Conservation (phyloP, 2,888 invertebrate genomes). For the Tupiocoris notatus region DNA sequence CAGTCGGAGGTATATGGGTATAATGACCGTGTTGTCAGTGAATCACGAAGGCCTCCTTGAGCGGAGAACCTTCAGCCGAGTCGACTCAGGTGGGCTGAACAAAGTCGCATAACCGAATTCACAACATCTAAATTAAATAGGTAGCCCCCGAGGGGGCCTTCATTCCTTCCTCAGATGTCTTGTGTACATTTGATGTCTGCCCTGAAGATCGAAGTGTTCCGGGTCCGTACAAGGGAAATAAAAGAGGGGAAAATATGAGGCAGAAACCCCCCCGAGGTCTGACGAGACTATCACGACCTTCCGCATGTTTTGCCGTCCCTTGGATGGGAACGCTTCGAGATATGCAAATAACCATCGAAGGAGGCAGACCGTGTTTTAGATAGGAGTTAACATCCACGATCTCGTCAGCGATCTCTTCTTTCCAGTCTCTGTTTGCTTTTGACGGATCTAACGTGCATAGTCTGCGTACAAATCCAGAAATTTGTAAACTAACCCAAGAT, state of each 20-base stretch:
- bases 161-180: not conserved
- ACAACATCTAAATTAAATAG: not conserved
- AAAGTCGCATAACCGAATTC: not conserved
- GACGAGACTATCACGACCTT: constrained; percentile 15
- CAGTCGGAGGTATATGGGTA: not conserved
- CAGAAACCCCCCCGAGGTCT: constrained; percentile 19
- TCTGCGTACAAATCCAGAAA: not conserved
- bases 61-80: no score
- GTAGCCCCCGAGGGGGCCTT: not conserved
- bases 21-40: not conserved
- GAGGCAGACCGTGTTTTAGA: constrained; percentile 28
- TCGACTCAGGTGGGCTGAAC: not conserved
- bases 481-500: no score
- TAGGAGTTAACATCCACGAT: constrained; percentile 35
- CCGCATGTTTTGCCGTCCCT: constrained; percentile 10
- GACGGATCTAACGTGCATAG: not conserved
- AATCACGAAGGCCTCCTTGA: not conserved
- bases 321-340: constrained; percentile 10
- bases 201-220: not conserved
- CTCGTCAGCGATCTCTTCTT: constrained; percentile 17
- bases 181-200: not conserved
- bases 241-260: not conserved
- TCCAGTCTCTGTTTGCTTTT: constrained; percentile 23
- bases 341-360: constrained; percentile 19
- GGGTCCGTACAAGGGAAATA: not conserved